phyloP scores from a whole-genome alignment of 2,797 vertebrate species.

The Enoplosus armatus region DNA sequence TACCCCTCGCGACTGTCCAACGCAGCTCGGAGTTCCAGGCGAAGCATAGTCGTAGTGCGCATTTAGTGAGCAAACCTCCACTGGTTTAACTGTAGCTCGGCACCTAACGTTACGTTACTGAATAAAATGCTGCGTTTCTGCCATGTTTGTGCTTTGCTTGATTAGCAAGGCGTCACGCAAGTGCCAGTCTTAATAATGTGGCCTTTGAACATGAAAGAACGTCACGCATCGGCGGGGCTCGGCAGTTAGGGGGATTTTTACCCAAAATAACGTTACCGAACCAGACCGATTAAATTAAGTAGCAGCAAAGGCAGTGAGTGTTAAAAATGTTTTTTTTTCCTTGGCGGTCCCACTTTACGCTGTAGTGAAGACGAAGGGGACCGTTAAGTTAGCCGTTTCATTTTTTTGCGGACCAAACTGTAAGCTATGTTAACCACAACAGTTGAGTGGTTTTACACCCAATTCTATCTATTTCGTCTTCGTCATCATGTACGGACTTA shows the following conservation, averaged over 20 bases:
- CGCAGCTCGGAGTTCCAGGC: too few relatives aligned
- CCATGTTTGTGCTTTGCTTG: not conserved
- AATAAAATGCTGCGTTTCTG: not conserved
- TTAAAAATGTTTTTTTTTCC: accelerated
- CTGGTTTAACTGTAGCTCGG: not conserved
- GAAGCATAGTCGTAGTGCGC: not conserved
- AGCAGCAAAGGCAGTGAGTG: too few relatives aligned
- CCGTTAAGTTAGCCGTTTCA: not conserved
- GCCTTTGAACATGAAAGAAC: not conserved
- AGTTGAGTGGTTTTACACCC: not conserved
- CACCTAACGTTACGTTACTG: too few relatives aligned
- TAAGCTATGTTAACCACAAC: not conserved
- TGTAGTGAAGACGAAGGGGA: not conserved
- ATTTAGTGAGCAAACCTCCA: not conserved
- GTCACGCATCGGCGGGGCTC: not conserved
- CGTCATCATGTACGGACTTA: accelerated
- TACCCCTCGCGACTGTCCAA: too few relatives aligned
- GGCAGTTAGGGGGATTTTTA: not conserved
- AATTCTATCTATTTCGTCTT: accelerated
- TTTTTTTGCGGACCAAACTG: not conserved
- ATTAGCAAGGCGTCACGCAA: not conserved
- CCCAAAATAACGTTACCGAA: too few relatives aligned
- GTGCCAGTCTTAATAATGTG: not conserved
- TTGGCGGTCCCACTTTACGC: not conserved
- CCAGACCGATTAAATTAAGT: not conserved